These are phyloP conservation scores for Leptinotarsa peninsularis DNA, from an alignment of 2,888 invertebrate species.

Conservation along the genomic window DNA sequence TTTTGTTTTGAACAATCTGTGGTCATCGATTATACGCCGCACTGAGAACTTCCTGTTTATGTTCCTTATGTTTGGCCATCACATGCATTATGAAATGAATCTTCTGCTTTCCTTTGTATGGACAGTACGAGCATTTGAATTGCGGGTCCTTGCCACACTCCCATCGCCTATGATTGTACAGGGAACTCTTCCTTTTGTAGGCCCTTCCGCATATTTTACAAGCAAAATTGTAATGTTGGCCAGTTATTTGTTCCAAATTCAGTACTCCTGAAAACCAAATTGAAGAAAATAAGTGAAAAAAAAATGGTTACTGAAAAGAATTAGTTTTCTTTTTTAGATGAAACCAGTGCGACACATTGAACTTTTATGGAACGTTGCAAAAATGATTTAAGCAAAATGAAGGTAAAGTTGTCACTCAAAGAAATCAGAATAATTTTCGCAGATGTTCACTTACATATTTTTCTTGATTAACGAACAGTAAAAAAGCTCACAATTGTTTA, in stretches of 20 bases:
- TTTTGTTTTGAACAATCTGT: not conserved
- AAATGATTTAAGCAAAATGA: too few relatives aligned
- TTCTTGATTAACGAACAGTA: too few relatives aligned
- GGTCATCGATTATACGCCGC: constrained; percentile 50
- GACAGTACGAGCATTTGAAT: constrained; percentile 56
- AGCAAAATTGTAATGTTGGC: constrained; percentile 48
- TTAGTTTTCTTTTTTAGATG: not conserved
- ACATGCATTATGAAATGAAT: constrained; percentile 63
- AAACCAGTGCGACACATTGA: not conserved
- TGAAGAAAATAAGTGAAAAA: not conserved
- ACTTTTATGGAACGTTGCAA: too few relatives aligned
- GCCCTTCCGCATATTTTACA: constrained; percentile 53
- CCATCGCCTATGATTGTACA: constrained; percentile 56
- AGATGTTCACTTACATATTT: too few relatives aligned
- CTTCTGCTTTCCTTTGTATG: constrained; percentile 62
- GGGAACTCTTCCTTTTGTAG: constrained; percentile 55
- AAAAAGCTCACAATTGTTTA: too few relatives aligned
- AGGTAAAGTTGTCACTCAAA: too few relatives aligned
- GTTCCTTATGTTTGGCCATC: constrained; percentile 62
- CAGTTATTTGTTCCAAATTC: constrained; percentile 43
- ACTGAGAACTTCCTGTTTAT: constrained; percentile 57
- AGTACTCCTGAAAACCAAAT: constrained; percentile 33
- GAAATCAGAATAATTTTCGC: too few relatives aligned
- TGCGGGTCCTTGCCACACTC: constrained; percentile 55
- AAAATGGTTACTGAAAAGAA: not conserved